These are phyloP conservation scores for Periophthalmus magnuspinnatus DNA, from an alignment of 2,797 vertebrate species.

Conservation along the genomic window DNA sequence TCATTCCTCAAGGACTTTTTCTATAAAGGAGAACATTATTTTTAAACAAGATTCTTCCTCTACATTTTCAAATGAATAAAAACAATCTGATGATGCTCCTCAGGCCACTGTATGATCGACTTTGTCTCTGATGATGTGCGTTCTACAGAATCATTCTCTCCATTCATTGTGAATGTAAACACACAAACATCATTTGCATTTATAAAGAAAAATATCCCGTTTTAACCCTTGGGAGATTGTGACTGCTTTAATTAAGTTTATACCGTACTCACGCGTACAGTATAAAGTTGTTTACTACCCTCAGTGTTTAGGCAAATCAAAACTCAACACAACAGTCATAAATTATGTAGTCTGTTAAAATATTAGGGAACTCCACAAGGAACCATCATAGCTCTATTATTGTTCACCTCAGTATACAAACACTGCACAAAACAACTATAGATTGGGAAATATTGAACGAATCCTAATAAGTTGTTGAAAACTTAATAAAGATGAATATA, in stretches of 20 bases:
- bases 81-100: neutral
- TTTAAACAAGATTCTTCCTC: constrained; percentile 1
- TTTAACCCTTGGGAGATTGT: constrained; percentile 4
- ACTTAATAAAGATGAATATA: neutral
- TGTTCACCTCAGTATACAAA: neutral
- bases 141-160: neutral
- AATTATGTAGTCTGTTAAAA: neutral
- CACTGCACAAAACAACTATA: neutral
- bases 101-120: constrained; percentile 3
- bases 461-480: neutral
- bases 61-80: neutral
- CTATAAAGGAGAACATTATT: neutral
- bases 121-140: neutral
- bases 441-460: neutral
- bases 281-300: constrained; percentile 4
- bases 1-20: neutral
- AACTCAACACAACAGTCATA: neutral
- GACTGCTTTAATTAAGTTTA: constrained; percentile 9
- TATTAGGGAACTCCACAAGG: neutral
- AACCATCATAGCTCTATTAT: neutral
- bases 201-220: constrained; percentile 6
- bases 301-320: neutral
- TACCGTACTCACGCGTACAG: neutral
- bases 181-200: constrained; percentile 12
- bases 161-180: neutral